These are phyloP conservation scores for Pocillopora verrucosa DNA, from an alignment of 64 coral and sea anemone genomes.

Conservation along the genomic window DNA sequence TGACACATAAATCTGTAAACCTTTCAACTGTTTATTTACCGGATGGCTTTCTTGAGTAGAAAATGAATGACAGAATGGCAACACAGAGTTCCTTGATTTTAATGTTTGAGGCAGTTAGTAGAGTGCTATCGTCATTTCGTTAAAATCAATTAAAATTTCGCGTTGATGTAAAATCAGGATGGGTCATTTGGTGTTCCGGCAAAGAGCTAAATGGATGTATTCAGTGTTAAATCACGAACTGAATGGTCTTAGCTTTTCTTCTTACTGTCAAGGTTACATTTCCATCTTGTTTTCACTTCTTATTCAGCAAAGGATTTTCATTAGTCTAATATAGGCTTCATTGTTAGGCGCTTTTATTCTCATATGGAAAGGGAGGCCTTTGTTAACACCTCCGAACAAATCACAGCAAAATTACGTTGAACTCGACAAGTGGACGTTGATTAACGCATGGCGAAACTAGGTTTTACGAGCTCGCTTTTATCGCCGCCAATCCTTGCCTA, in stretches of 20 bases:
- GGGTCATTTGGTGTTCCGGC: conserved; percentile 2
- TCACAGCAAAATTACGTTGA: conserved; percentile 35
- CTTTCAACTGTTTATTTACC: conserved; percentile 29
- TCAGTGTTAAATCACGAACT: conserved; percentile 1
- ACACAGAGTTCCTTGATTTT: conserved; percentile 10
- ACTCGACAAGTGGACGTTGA: conserved; percentile 42
- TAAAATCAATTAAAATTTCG: conserved; percentile 31
- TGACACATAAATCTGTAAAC: conserved; percentile 35
- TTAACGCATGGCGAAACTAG: conserved; percentile 29
- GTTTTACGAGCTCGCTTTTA: conserved; percentile 30
- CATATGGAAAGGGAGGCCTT: conserved; percentile 44
- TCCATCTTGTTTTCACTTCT: conserved; percentile 50
- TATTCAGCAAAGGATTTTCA: conserved; percentile 56
- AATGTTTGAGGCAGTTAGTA: conserved; percentile 1
- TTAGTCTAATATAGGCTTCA: conserved; percentile 60
- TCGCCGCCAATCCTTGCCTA: neutral
- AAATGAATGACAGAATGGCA: neutral
- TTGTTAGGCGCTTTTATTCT: conserved; percentile 57
- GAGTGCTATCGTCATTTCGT: conserved; percentile 13
- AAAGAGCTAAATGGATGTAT: conserved; percentile 23
- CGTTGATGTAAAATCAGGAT: conserved; percentile 14
- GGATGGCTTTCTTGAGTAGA: conserved; percentile 20
- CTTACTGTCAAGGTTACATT: conserved; percentile 34
- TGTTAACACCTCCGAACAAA: conserved; percentile 69
- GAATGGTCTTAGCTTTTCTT: conserved; percentile 16